A percentile compares a stretch with the other conserved stretches of the same genome.
These are phyloP conservation scores for Pachyramphus minor DNA, from an alignment of 2,113 vertebrate species.

Conservation along the genomic window DNA sequence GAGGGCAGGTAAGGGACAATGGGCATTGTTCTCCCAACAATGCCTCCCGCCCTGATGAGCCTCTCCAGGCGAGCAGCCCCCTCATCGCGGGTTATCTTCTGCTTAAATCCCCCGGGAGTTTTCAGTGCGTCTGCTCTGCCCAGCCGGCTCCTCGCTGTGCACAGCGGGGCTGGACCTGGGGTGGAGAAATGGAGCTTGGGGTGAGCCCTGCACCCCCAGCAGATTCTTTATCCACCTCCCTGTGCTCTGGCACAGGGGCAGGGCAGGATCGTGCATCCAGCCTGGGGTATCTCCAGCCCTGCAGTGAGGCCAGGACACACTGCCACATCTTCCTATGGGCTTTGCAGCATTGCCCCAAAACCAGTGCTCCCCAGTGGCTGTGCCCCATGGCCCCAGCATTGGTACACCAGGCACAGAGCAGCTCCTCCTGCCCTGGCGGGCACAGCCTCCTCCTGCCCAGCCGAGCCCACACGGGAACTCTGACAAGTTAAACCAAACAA, in stretches of 20 bases:
- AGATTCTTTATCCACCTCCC: not conserved
- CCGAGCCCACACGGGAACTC: not conserved
- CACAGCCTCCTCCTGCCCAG: not conserved
- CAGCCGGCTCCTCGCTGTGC: not conserved
- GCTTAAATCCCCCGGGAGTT: not conserved
- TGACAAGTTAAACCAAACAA: not conserved
- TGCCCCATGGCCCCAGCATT: not conserved
- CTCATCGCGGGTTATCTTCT: not conserved
- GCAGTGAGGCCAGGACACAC: not conserved
- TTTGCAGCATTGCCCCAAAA: not conserved
- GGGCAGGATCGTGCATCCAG: not conserved
- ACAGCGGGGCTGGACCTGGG: accelerated
- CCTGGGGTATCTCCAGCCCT: not conserved
- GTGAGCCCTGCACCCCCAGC: not conserved
- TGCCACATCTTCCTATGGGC: not conserved
- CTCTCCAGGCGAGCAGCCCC: not conserved
- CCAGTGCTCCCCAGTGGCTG: not conserved
- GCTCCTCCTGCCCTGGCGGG: not conserved
- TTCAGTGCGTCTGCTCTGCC: accelerated
- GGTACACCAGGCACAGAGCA: not conserved
- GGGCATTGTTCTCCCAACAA: slow-evolving; percentile 87
- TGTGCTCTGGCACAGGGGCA: accelerated
- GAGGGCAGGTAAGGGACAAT: slow-evolving; percentile 86
- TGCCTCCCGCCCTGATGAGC: not conserved
- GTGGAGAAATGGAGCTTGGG: not conserved